phyloP scores from a whole-genome alignment of 1,140 invertebrate genomes.

The Nylanderia fulva region DNA sequence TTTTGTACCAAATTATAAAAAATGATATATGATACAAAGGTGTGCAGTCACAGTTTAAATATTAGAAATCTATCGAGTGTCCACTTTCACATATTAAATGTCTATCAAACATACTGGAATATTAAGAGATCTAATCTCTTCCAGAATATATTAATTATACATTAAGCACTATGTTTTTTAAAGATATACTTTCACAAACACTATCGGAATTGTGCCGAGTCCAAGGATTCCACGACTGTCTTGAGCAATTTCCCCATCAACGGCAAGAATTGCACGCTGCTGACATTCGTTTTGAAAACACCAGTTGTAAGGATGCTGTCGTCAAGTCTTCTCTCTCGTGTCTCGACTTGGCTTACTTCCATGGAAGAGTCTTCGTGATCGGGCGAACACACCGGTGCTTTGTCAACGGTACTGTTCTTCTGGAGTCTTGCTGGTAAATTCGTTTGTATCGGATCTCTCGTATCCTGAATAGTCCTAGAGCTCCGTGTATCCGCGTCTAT shows the following conservation, averaged over 20 bases:
- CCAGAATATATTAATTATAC: neutral
- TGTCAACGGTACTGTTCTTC: conserved; percentile 74
- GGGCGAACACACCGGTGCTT: conserved; percentile 63
- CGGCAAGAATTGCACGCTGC: conserved; percentile 78
- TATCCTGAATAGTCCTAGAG: conserved; percentile 72
- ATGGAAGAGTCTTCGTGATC: conserved; percentile 56
- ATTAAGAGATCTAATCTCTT: neutral
- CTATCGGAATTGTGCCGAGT: conserved; percentile 82
- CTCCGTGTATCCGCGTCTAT: conserved; percentile 77
- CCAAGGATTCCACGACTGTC: conserved; percentile 82
- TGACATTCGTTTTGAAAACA: conserved; percentile 71
- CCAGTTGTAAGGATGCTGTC: conserved; percentile 80
- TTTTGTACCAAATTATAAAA: neutral
- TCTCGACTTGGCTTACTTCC: conserved; percentile 15
- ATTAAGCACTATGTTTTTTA: neutral
- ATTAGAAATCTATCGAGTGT: neutral
- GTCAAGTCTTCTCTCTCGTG: conserved; percentile 60
- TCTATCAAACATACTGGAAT: neutral
- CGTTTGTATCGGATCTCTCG: conserved; percentile 46
- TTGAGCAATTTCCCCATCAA: conserved; percentile 83
- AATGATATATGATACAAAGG: neutral
- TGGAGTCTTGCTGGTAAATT: conserved; percentile 77
- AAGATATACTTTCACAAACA: neutral
- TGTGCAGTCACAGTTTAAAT: neutral
- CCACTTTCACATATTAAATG: no score